These are phyloP conservation scores for Mimumesa dahlbomi DNA, from an alignment of 2,888 invertebrate genomes.

Conservation along the genomic window DNA sequence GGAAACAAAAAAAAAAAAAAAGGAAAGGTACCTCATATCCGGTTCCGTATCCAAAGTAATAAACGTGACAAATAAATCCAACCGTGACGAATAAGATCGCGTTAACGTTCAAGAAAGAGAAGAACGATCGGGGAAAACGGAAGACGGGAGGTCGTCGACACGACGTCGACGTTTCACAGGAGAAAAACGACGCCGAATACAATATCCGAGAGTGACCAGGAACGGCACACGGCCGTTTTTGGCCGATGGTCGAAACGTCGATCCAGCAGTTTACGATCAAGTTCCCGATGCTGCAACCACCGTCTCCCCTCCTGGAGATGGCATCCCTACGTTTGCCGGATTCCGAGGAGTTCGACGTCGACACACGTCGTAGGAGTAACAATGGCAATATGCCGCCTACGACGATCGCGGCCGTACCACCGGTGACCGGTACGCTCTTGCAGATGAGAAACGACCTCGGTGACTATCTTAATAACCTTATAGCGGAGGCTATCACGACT, in stretches of 20 bases:
- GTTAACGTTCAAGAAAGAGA: no score
- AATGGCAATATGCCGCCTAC: slow-evolving; percentile 50
- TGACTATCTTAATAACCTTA: slow-evolving; percentile 70
- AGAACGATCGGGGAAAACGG: neutral
- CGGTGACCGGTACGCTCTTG: slow-evolving; percentile 52
- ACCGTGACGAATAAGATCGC: no score
- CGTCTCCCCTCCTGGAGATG: slow-evolving; percentile 78
- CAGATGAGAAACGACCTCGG: slow-evolving; percentile 68
- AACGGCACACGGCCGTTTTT: slow-evolving; percentile 8
- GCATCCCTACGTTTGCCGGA: slow-evolving; percentile 81
- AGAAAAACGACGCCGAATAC: no score
- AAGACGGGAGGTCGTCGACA: slow-evolving; percentile 7
- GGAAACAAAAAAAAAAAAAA: no score
- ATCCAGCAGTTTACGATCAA: slow-evolving; percentile 70
- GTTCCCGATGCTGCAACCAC: slow-evolving; percentile 78
- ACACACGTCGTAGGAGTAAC: slow-evolving; percentile 73
- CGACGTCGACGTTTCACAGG: no score
- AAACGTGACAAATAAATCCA: no score
- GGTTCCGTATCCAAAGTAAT: no score
- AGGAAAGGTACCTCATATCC: no score
- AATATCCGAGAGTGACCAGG: neutral
- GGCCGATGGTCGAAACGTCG: slow-evolving; percentile 69
- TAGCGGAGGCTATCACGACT: slow-evolving; percentile 66
- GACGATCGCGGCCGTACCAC: slow-evolving; percentile 39
- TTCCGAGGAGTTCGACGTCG: slow-evolving; percentile 80